Base-by-base conservation (phyloP, 1,140 invertebrate genomes). In the Drosophila kepulauana region DNA sequence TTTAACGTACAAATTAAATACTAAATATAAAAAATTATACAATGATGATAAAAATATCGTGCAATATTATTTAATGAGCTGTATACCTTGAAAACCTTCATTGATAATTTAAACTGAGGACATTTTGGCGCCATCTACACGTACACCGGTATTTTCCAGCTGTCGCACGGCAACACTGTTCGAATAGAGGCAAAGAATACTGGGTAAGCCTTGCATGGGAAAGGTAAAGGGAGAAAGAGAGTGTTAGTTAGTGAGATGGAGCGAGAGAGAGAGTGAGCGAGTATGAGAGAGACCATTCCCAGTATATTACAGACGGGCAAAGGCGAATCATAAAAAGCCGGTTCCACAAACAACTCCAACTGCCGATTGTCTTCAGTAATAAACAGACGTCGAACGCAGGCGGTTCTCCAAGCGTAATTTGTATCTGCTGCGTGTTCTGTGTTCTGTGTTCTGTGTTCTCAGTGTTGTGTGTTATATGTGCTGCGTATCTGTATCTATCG, bases 341-440 rank as follows among this genome's bases (percentile, higher is more conserved):
- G 75, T 79, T 75, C 69, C 82, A 72, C 75, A 80, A 86, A 76
- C 82, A 86, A 86, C 79, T 79, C 63, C 64, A 77, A 78, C 74
- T 68, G 78, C 79, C 78, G 68, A 58, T 10, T 33, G 49, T 52
- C 51, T 61, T 86, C 79, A 86, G 79, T 81, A 81, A 87, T 86
- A 86, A 87, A 87, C 82, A 82, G 84, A 88, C 84, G 46, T 78
- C 66, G 76, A 82, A 57, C 69, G 79, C 76, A 75, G 70, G 58
- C 82, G 86, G 82, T 82, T 85, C 77, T 71, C 59, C 66, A 59
- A 64, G 30, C 35, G 45, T 72, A 48, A 16, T 46, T 52, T 25
- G 59, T 62, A 28, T 54, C 38, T 45, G 57, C 57, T 30, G 51
- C 54, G 51, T 28, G 62, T 7, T 48, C 66, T 57, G 49, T 38